Evolutionary conservation across 2,113 vertebrate species (phyloP), one percentile per base, ranked within the genome.

Genomic region (Ia io): DNA sequence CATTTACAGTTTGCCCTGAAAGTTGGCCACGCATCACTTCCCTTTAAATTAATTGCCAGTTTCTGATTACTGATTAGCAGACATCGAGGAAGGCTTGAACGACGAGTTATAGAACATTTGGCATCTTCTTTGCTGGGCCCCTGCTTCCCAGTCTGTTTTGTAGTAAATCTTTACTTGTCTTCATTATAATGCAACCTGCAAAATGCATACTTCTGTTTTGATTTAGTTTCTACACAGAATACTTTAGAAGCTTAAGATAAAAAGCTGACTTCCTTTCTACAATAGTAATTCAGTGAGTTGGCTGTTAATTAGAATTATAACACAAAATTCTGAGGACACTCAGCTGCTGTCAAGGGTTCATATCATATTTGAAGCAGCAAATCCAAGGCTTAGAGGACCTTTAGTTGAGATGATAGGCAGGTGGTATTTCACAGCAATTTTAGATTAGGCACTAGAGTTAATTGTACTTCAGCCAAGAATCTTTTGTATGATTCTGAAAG

Each of bases 391-490:
- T 53, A 69, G 47, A 85, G 22, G 7, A n/a, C 4, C 3, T 71
- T 61, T 74, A 51, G 1, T 73, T 92, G 80, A 63, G 6, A 63
- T 70, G 35, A 61, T 59, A 89, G 40, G 17, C 7, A 18, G 56
- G 7, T 53, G 30, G 6, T 28, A 44, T 73, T 77, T 79, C 65
- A 73, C 1, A 76, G 25, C 9, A 73, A 56, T 88, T 95, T 94
- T 90, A 83, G 22, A 70, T 89, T 76, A 88, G 35, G 25, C 35
- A 61, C 28, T 85, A 61, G 32, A 93, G 16, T 59, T 91, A 3
- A 61, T 95, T 69, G 1, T 94, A 85, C n/a, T 84, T 80, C 35
- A 89, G 53, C 84, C 73, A 88, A 79, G 56, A 87, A 94, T 53
- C 40, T 47, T 95, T 74, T 69, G 6, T 71, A 30, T 90, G 67